Evolutionary conservation across 64 coral and sea anemone species (phyloP).

Genomic region (Porites australiensis): DNA sequence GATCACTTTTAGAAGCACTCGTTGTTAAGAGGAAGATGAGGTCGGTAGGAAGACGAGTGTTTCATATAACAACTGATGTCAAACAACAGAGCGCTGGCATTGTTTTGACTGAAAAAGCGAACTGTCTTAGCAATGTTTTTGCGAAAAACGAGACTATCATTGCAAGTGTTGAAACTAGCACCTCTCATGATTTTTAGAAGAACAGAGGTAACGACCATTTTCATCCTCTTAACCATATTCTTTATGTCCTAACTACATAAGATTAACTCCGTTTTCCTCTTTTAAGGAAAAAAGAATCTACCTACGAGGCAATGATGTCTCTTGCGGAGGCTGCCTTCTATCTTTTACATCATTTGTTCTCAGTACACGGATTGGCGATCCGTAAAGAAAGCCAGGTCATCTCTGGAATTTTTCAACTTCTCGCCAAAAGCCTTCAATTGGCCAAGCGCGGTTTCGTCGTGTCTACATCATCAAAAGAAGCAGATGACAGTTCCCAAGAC

Average conservation of each 20-base stretch:
- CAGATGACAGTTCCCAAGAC: background rate
- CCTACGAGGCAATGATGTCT: background rate
- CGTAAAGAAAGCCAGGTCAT: background rate
- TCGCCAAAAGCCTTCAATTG: background rate
- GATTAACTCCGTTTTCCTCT: background rate
- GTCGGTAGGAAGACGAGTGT: too few relatives aligned
- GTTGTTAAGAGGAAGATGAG: too few relatives aligned
- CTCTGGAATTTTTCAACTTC: background rate
- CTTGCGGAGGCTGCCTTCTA: background rate
- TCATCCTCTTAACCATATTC: too few relatives aligned
- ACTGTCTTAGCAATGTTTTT: too few relatives aligned
- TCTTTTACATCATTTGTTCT: background rate
- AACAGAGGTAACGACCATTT: too few relatives aligned
- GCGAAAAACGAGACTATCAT: too few relatives aligned
- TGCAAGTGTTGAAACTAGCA: too few relatives aligned
- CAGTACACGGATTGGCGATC: background rate
- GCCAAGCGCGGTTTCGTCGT: background rate
- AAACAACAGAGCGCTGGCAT: too few relatives aligned
- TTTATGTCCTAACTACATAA: background rate
- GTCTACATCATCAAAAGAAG: background rate
- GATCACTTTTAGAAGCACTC: too few relatives aligned
- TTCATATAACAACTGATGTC: too few relatives aligned
- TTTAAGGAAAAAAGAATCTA: background rate
- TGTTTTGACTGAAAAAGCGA: too few relatives aligned
- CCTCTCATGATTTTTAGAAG: too few relatives aligned